These are phyloP conservation scores for Bombus haemorrhoidalis DNA, from an alignment of 1,140 invertebrate species.

Conservation along the genomic window DNA sequence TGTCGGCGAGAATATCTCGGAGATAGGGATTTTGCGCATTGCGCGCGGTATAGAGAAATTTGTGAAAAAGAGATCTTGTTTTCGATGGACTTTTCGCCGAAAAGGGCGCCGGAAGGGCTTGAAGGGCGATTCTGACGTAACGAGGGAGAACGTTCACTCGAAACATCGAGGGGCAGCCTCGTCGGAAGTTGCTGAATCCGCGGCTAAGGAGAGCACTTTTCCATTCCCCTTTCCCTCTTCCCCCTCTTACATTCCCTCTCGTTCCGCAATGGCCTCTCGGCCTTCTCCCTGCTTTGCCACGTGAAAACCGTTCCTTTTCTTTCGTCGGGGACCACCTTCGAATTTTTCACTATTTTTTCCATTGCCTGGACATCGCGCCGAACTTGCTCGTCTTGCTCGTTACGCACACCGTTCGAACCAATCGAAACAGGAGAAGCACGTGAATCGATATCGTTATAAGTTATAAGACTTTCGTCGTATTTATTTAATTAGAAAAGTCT, in stretches of 20 bases:
- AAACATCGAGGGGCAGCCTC: slow-evolving; percentile 68
- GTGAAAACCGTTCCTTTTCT: background rate
- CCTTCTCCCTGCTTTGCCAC: background rate
- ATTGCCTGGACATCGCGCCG: background rate
- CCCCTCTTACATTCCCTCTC: background rate
- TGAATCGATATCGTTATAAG: too few relatives aligned
- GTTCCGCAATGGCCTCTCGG: background rate
- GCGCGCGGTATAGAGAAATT: background rate
- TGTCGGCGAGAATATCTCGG: too few relatives aligned
- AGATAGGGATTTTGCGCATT: too few relatives aligned
- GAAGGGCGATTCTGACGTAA: slow-evolving; percentile 65
- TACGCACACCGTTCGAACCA: background rate
- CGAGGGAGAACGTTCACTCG: slow-evolving; percentile 64
- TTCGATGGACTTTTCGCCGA: background rate
- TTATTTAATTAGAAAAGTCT: too few relatives aligned
- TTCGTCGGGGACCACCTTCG: background rate
- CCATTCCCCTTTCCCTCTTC: slow-evolving; percentile 15
- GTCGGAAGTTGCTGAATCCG: slow-evolving; percentile 71
- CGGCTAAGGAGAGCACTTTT: slow-evolving; percentile 66
- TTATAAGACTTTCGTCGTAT: too few relatives aligned
- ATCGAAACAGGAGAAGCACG: too few relatives aligned
- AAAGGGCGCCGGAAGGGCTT: background rate
- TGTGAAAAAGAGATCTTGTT: background rate
- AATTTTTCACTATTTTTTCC: background rate
- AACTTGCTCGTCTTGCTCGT: background rate